Base-by-base conservation (phyloP, 2,113 vertebrate species). In the Mustelus asterias region DNA sequence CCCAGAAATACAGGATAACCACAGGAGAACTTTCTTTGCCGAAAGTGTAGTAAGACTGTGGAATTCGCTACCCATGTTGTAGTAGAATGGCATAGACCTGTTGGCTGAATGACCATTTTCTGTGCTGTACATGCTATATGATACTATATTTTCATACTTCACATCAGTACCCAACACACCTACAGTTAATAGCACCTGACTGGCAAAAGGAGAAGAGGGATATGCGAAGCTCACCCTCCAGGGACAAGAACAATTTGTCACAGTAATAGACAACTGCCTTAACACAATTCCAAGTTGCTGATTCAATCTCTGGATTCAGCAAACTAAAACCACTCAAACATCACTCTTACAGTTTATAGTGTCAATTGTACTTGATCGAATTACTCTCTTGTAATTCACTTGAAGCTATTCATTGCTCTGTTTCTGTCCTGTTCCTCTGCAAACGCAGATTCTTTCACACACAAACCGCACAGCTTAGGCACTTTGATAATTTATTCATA, bases 211-310 rank as follows among this genome's bases (percentile, higher is more conserved):
- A n/a, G n/a, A 63, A 63, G n/a, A 65, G 58, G 60, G 13, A 93
- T 65, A 60, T 33, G 67, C 7, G 33, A 24, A 89, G 48, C 86
- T 89, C 89, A 37, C 14, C 63, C 89, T 41, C 33, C 89, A 10
- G 33, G 60, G 58, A 93, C 89, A 93, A 16, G 33, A 37, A 93
- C 89, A 93, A 93, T 65, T 93, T 93, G 60, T 93, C 89, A 93
- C 65, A 93, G 60, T 93, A 93, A 93, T 93, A 60, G 89, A 93
- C 60, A 93, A 65, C 60, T 93, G 89, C 89, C 89, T 65, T 93
- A 93, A 93, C 89, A 65, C 89, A 93, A 93, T 93, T 93, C 89
- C 89, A 93, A 93, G 89, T 93, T n/a, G 33, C 89, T 93, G 63
- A 93, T 93, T 93, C 89, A 93, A 93, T 93, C 89, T 93, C 89